Evolutionary conservation across 2,888 invertebrate genomes (phyloP).

Genomic region (Tolmerus cingulatus): DNA sequence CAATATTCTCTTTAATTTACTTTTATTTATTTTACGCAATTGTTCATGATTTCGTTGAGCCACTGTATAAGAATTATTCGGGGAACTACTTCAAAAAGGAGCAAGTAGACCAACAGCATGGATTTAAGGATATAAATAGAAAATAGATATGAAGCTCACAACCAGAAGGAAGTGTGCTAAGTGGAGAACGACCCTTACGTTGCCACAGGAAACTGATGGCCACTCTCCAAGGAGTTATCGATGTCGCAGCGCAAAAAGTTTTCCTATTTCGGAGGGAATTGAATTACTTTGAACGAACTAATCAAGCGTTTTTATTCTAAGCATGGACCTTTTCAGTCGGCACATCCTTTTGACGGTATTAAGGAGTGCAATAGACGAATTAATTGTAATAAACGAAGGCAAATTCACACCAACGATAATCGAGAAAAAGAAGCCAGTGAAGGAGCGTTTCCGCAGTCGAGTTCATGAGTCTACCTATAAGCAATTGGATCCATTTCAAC

Average conservation of each 20-base stretch:
- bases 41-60: neutral
- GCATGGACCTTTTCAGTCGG: conserved; percentile 26
- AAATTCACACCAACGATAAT: neutral
- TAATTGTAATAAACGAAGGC: conserved; percentile 44
- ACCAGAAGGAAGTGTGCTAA: neutral
- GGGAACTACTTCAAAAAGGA: neutral
- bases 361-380: conserved; percentile 42
- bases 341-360: conserved; percentile 8
- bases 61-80: neutral
- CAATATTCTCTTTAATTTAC: too few relatives aligned
- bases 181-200: neutral
- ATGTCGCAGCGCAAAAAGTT: neutral
- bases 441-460: conserved; percentile 42
- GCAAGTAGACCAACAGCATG: neutral
- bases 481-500: conserved; percentile 45
- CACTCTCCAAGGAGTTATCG: neutral
- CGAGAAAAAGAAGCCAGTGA: conserved; percentile 3
- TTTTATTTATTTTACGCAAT: neutral
- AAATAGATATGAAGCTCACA: neutral
- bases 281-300: neutral
- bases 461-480: conserved; percentile 45
- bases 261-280: neutral
- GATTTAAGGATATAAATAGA: neutral
- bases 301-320: neutral
- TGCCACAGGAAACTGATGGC: neutral